Percentiles rank a stretch among this genome's conserved stretches.
Conservation (phyloP, 2,888 invertebrate genomes). For the Apeira syringaria region DNA sequence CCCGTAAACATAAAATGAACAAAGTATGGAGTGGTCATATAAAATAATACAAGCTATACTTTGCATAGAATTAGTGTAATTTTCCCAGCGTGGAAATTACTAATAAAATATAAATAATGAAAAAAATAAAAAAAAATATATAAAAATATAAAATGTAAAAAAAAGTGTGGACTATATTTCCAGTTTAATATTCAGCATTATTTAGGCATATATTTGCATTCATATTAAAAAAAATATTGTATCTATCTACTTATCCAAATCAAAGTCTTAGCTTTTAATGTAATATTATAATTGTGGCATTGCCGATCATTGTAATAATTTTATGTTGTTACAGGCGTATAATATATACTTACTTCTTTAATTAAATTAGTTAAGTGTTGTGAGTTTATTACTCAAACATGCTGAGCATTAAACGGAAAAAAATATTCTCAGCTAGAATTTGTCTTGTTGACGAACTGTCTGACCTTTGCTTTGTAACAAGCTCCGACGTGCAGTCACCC, state of each 20-base stretch:
- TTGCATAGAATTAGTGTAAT: conserved; percentile 96
- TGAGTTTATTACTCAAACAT: conserved; percentile 68
- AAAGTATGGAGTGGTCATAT: conserved; percentile 83
- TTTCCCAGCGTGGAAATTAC: conserved; percentile 88
- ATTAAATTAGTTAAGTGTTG: conserved; percentile 58
- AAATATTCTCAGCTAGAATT: conserved; percentile 76
- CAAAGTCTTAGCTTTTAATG: conserved; percentile 76
- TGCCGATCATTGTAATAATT: conserved; percentile 56
- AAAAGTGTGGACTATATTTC: conserved; percentile 79
- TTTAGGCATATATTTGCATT: conserved; percentile 79
- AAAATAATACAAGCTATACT: conserved; percentile 92
- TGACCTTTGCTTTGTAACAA: conserved; percentile 79
- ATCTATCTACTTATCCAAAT: conserved; percentile 62
- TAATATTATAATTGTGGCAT: conserved; percentile 63
- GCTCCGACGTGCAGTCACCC: conserved; percentile 55
- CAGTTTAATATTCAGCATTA: conserved; percentile 84
- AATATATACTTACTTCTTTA: conserved; percentile 41
- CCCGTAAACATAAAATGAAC: conserved; percentile 78
- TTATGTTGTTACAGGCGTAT: conserved; percentile 55
- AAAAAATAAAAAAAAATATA: conserved; percentile 48
- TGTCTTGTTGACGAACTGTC: conserved; percentile 80
- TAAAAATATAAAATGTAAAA: conserved; percentile 50
- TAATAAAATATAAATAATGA: conserved; percentile 57
- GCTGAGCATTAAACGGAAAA: conserved; percentile 84
- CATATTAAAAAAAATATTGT: conserved; percentile 61